These are phyloP conservation scores for Drosophila melanica DNA, from an alignment of 1,140 invertebrate species.

Conservation along the genomic window DNA sequence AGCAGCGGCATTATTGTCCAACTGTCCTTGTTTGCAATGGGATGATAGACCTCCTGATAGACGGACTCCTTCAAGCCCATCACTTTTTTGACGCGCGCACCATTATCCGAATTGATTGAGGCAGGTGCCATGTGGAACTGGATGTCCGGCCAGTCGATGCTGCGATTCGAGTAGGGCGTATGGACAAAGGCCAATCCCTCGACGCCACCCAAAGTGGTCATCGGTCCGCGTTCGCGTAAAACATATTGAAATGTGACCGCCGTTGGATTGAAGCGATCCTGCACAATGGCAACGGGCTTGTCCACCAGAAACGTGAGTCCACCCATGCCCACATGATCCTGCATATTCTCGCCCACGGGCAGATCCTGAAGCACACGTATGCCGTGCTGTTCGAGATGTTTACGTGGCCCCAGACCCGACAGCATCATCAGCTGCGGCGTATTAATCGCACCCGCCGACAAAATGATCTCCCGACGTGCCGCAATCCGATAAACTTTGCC, in stretches of 20 bases:
- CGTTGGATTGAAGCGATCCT: slow-evolving; percentile 88
- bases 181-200: slow-evolving; percentile 94
- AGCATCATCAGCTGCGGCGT: slow-evolving; percentile 93
- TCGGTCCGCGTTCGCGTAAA: slow-evolving; percentile 90
- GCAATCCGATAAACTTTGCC: slow-evolving; percentile 87
- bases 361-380: slow-evolving; percentile 90
- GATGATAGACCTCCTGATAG: slow-evolving; percentile 91
- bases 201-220: slow-evolving; percentile 93
- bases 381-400: slow-evolving; percentile 89
- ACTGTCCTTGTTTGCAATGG: slow-evolving; percentile 90
- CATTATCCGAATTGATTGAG: slow-evolving; percentile 91
- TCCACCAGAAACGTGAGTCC: slow-evolving; percentile 91
- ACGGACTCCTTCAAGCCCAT: slow-evolving; percentile 92
- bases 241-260: slow-evolving; percentile 92
- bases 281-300: slow-evolving; percentile 91
- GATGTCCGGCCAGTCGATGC: slow-evolving; percentile 91
- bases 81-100: slow-evolving; percentile 89
- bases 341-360: slow-evolving; percentile 90
- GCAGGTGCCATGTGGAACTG: slow-evolving; percentile 95
- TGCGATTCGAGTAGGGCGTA: slow-evolving; percentile 90
- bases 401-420: slow-evolving; percentile 92
- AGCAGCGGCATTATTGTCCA: slow-evolving; percentile 94
- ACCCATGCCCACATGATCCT: slow-evolving; percentile 93
- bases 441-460: slow-evolving; percentile 92
- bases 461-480: slow-evolving; percentile 90